Base-by-base conservation (phyloP, 2,797 vertebrate species). In the Sciaenops ocellatus region DNA sequence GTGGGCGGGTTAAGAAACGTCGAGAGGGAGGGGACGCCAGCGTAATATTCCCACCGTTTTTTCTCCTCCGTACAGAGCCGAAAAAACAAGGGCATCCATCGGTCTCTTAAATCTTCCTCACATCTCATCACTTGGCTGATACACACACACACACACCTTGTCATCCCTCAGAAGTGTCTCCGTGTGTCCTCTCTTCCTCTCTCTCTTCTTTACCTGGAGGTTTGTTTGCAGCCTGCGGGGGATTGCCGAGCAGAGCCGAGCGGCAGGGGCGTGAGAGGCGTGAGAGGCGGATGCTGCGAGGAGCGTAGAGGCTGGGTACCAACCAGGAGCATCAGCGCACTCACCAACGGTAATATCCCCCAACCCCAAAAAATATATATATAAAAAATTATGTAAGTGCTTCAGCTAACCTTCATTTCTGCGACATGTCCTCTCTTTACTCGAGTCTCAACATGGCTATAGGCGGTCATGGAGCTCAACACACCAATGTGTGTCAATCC, bases 1-100 rank as follows among this genome's bases (percentile, higher is more conserved):
- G 95, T 96, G 95, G 96, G 95, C 95, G 95, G 94, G 93, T 90
- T 92, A 87, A 94, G 87, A 93, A 86, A 74, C 90, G 83, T 86
- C 66, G 91, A 89, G 94, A 95, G 94, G 95, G 95, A 93, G 93
- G 94, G 92, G 90, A 91, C 89, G 88, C 77, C 86, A 89, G 85
- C 91, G 90, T 90, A 89, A 92, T 81, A 90, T 88, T 86, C 80
- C 90, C 85, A 86, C 82, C 80, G 85, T 70, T 86, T 85, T 87
- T 69, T 68, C 83, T 73, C 63, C 64, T 86, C 77, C 79, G 69
- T 76, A 70, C 34, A 38, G 66, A 79, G 82, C 76, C 55, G 77
- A 80, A 84, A 94, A 92, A 95, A 94, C 92, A 92, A 93, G 92
- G 94, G 55, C 92, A 92, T 89, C 82, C 90, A 85, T 87, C 80